Evolutionary conservation across 2,797 vertebrate species (phyloP).

Genomic region (Microctenopoma lineatum): DNA sequence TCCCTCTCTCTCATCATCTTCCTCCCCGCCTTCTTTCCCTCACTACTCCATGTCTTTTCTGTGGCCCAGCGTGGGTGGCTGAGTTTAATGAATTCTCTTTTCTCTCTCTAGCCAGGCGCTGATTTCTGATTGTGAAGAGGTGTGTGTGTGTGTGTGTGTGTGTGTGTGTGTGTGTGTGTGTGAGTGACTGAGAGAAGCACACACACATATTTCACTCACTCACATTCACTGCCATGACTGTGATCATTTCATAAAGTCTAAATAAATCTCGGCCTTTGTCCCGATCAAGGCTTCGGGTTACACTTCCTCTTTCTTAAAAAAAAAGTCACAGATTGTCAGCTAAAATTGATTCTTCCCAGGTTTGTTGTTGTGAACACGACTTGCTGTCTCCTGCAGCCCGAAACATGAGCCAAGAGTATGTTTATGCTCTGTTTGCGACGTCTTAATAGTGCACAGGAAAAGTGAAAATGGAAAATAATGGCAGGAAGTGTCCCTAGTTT

Average conservation of each 20-base stretch:
- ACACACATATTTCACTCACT: conserved; percentile 31
- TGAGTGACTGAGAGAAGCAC: conserved; percentile 15
- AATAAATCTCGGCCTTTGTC: conserved; percentile 63
- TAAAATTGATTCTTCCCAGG: conserved; percentile 61
- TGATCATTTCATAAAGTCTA: conserved; percentile 60
- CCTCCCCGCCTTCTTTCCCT: conserved; percentile 52
- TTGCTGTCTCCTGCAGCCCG: conserved; percentile 62
- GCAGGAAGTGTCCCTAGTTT: conserved; percentile 18
- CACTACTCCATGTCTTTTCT: conserved; percentile 64
- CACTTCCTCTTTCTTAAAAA: conserved; percentile 55
- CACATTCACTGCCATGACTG: conserved; percentile 33
- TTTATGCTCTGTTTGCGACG: conserved; percentile 52
- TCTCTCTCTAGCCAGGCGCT: conserved; percentile 76
- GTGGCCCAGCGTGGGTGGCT: conserved; percentile 79
- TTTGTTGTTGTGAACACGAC: conserved; percentile 57
- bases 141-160: conserved; percentile 36
- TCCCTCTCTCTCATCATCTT: conserved; percentile 27
- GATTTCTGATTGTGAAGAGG: conserved; percentile 81
- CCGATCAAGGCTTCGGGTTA: conserved; percentile 58
- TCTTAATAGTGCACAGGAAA: conserved; percentile 43
- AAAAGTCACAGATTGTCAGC: conserved; percentile 50
- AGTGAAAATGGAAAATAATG: conserved; percentile 20
- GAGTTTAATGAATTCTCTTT: conserved; percentile 84
- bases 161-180: conserved; percentile 11
- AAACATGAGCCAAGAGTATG: conserved; percentile 60